Base-by-base conservation (phyloP, 2,113 vertebrate species). In the Todiramphus chloris region DNA sequence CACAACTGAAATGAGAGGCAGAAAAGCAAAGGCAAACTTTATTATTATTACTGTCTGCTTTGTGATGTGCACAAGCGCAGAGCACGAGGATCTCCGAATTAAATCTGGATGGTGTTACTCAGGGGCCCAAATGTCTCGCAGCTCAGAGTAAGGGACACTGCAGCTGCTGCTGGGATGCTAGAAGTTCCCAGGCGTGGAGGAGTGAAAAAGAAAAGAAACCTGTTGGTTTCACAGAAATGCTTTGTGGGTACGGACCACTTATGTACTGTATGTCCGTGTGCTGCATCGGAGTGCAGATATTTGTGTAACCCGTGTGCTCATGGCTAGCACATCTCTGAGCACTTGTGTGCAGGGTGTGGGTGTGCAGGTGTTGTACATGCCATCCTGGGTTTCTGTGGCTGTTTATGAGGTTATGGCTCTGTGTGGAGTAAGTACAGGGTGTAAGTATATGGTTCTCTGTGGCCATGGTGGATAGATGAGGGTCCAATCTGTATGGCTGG, bases 331-430 rank as follows among this genome's bases (percentile, higher is more conserved):
- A 2, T 41, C 31, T 62, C 27, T 12, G 51, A 43, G 86, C 5
- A 10, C 19, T 7, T 16, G 70, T 27, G 62, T 1, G 0, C 72
- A 16, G 67, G 62, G 5, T 28, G 82, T 13, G 68, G 50, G 64
- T 0, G 10, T 51, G 53, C 89, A 79, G 93, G 87, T 39, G 81
- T 2, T 31, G 37, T 2, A 5, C 21, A 1, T 56, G 3, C 41
- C 88, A 55, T 9, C 48, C 58, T 3, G 0, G 15, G 5, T 25
- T 9, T 72, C 43, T 30, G 51, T 0, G 1, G 16, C 3, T 43
- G 16, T 17, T 33, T 8, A 10, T 5, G 43, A 55, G 67, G 35
- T 39, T 39, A 6, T 16, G 83, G 60, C 59, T 83, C n/a, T 24
- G 23, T 19, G 50, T 33, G 9, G n/a, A 10, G 13, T 15, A 10